These are phyloP conservation scores for Potamarius usumacintae DNA, from an alignment of 2,113 vertebrate genomes.

Conservation along the genomic window DNA sequence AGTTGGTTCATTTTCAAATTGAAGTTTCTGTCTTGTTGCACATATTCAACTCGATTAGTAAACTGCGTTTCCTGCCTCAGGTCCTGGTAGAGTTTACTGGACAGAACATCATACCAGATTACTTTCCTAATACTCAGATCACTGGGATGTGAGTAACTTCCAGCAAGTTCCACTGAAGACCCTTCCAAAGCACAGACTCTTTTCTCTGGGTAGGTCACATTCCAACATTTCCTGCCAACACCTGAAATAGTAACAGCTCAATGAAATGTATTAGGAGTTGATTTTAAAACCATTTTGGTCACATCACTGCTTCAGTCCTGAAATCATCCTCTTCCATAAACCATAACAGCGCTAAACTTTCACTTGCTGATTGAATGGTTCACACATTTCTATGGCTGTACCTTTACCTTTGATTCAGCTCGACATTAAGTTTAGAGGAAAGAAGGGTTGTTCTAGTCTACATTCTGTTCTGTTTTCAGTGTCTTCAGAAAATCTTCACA, in stretches of 20 bases:
- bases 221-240: not conserved
- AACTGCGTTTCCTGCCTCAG: not conserved
- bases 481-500: not conserved
- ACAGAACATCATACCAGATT: not conserved
- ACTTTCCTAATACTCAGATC: fast-evolving
- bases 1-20: not conserved
- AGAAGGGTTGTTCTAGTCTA: too few relatives aligned
- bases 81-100: not conserved
- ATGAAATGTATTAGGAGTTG: not conserved
- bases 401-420: too few relatives aligned
- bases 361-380: too few relatives aligned
- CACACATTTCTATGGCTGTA: too few relatives aligned
- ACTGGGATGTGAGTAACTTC: not conserved
- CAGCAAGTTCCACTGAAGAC: not conserved
- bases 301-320: not conserved
- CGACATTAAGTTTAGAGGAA: too few relatives aligned
- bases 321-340: not conserved
- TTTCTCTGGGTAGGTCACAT: not conserved
- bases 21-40: not conserved
- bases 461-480: not conserved
- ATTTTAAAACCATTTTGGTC: not conserved
- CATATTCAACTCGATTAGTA: not conserved
- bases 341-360: not conserved
- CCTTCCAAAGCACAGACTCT: conserved; percentile 18
- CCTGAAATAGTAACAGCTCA: conserved; percentile 32